Conservation (phyloP, 2,888 invertebrate species). For the Brachypterus glaber region DNA sequence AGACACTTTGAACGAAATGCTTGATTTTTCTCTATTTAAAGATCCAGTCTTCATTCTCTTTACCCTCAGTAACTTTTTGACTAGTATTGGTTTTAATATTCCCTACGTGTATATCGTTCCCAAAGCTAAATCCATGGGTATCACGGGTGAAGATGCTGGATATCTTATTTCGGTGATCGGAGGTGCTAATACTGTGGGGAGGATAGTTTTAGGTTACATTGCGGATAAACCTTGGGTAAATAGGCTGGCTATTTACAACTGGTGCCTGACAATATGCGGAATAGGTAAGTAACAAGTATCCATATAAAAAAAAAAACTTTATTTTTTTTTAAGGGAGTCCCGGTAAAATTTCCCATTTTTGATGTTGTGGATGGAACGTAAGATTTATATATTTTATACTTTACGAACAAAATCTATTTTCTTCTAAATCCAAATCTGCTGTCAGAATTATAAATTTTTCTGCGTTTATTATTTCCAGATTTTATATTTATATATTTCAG, state of each 20-base stretch:
- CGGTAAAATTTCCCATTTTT: too few relatives aligned
- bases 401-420: too few relatives aligned
- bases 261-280: conserved; percentile 81
- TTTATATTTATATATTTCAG: too few relatives aligned
- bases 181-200: conserved; percentile 79
- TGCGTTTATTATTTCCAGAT: too few relatives aligned
- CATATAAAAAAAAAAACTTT: background rate
- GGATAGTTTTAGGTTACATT: conserved; percentile 77
- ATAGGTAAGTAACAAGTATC: conserved; percentile 52
- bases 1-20: conserved; percentile 68
- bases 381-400: too few relatives aligned
- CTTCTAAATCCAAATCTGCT: too few relatives aligned
- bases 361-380: too few relatives aligned
- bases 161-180: conserved; percentile 74
- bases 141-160: conserved; percentile 52
- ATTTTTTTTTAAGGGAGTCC: too few relatives aligned
- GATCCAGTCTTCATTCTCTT: conserved; percentile 86
- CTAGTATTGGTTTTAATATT: conserved; percentile 89
- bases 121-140: conserved; percentile 53
- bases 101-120: conserved; percentile 82
- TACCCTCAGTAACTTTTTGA: conserved; percentile 86
- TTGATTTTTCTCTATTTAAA: conserved; percentile 74
- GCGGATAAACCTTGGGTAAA: conserved; percentile 88
- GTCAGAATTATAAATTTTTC: background rate
- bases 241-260: conserved; percentile 80